Conservation (phyloP, 2,888 invertebrate genomes). For the Neria commutata region DNA sequence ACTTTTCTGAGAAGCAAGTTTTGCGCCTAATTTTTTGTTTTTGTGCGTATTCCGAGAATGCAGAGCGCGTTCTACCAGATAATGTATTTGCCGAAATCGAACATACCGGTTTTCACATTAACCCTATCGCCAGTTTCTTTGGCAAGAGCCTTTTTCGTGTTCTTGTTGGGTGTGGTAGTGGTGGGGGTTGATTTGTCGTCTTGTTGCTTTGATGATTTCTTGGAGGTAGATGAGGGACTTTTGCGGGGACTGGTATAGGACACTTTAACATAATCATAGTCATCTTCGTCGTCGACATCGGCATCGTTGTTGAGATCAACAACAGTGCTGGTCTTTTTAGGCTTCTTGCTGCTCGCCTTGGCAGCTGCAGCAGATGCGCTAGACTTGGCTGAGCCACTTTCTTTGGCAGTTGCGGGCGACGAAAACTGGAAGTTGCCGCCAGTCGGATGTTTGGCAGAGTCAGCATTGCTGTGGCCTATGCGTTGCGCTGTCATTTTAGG, state of each 20-base stretch:
- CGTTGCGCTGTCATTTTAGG: slow-evolving; percentile 72
- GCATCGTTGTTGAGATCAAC: slow-evolving; percentile 37
- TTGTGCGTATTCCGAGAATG: slow-evolving; percentile 4
- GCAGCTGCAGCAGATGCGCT: slow-evolving; percentile 32
- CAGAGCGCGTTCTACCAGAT: slow-evolving; percentile 73
- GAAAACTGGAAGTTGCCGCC: slow-evolving; percentile 50
- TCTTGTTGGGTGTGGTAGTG: slow-evolving; percentile 20
- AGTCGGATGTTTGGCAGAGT: slow-evolving; percentile 39
- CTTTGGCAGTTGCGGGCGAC: slow-evolving; percentile 28
- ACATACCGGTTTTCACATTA: slow-evolving; percentile 74
- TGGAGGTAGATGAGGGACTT: slow-evolving; percentile 24
- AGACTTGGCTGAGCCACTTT: slow-evolving; percentile 26
- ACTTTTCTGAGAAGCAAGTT: background rate
- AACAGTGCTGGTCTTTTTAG: slow-evolving; percentile 27
- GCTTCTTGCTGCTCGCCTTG: slow-evolving; percentile 37
- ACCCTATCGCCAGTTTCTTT: slow-evolving; percentile 56
- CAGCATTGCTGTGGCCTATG: slow-evolving; percentile 54
- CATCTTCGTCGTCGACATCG: slow-evolving; percentile 39
- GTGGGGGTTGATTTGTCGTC: slow-evolving; percentile 31
- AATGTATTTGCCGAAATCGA: slow-evolving; percentile 82
- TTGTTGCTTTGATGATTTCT: slow-evolving; percentile 38
- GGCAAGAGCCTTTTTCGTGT: slow-evolving; percentile 60
- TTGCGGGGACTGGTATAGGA: slow-evolving; percentile 55
- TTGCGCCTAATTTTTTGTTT: slow-evolving; percentile 6
- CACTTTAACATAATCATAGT: slow-evolving; percentile 54